A percentile compares a stretch with the other conserved stretches of the same genome.
Evolutionary conservation across 2,797 vertebrate species (phyloP).

Genomic region (Lepus townsendii): DNA sequence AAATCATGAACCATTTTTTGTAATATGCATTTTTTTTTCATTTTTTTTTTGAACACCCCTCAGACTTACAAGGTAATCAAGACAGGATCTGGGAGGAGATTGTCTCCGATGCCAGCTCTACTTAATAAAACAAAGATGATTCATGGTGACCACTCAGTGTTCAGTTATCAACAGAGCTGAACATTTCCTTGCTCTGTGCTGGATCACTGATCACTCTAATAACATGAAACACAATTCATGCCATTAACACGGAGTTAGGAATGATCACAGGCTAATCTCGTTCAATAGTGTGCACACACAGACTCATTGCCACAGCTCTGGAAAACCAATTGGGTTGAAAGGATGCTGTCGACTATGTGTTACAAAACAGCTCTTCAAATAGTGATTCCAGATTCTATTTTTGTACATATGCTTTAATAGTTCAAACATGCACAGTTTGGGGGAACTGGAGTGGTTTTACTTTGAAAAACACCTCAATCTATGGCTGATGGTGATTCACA

Average conservation of each 20-base stretch:
- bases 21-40: too few species aligned
- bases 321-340: background rate
- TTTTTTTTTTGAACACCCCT: too few species aligned
- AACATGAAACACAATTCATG: background rate
- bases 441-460: background rate
- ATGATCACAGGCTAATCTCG: background rate
- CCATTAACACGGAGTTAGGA: background rate
- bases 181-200: background rate
- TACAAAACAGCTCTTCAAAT: constrained; percentile 44
- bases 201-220: background rate
- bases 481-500: background rate
- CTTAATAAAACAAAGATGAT: background rate
- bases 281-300: background rate
- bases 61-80: background rate
- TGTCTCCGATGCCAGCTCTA: background rate
- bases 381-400: background rate
- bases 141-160: background rate
- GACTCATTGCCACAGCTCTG: background rate
- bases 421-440: constrained; percentile 22
- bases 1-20: too few species aligned
- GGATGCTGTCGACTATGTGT: background rate
- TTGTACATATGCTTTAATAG: constrained; percentile 2
- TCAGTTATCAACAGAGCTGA: background rate
- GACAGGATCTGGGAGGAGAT: background rate
- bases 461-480: background rate